Conservation (phyloP, 2,113 vertebrate species). For the Pongo pygmaeus region DNA sequence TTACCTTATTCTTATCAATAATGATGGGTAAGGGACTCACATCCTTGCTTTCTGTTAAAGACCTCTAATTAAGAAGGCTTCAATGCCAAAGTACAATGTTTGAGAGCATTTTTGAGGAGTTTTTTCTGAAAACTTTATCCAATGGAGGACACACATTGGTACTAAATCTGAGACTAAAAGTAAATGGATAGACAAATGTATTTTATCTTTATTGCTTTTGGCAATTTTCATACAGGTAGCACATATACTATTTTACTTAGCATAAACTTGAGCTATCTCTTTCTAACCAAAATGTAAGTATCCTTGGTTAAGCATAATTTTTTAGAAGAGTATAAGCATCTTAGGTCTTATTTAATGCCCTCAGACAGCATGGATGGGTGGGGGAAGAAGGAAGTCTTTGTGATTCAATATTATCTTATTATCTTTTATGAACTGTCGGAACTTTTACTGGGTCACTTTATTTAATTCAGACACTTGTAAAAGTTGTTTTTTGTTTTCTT, state of each 20-base stretch:
- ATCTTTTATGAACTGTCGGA: slow-evolving; percentile 13
- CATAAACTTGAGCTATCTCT: slow-evolving; percentile 1
- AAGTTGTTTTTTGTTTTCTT: slow-evolving; percentile 33
- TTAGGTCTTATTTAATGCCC: not conserved
- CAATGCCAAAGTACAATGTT: not conserved
- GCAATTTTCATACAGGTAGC: not conserved
- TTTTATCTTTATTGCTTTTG: not conserved
- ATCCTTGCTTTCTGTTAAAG: not conserved
- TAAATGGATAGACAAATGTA: not conserved
- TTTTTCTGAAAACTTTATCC: not conserved
- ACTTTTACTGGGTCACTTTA: not conserved
- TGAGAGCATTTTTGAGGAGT: not conserved
- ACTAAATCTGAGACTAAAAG: not conserved
- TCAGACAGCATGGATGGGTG: not conserved
- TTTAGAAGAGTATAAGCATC: not conserved
- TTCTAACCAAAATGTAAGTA: not conserved
- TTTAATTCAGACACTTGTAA: not conserved
- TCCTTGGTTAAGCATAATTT: not conserved
- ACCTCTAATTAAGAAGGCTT: not conserved
- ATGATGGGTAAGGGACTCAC: not conserved
- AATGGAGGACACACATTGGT: not conserved
- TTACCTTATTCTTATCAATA: not conserved
- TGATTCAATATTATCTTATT: not conserved
- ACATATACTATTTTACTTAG: slow-evolving; percentile 22
- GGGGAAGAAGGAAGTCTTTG: not conserved